phyloP scores from a whole-genome alignment of 2,888 invertebrate species.

The Orchesella flavescens region DNA sequence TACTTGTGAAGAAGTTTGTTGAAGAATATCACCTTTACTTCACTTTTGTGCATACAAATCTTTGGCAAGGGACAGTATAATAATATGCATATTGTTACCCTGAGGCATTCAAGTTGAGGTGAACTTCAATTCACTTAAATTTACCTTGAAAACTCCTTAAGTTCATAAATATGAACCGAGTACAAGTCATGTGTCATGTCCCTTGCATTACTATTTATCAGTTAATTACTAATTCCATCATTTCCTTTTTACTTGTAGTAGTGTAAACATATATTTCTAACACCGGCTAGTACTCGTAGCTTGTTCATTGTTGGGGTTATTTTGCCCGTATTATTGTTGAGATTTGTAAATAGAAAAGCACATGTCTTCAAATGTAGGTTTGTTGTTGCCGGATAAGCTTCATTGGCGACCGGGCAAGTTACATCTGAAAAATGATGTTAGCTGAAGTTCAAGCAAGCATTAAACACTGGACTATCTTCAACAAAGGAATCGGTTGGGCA shows the following conservation, averaged over 20 bases:
- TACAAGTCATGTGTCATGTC: neutral
- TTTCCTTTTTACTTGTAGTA: slow-evolving; percentile 30
- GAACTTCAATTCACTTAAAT: slow-evolving; percentile 56
- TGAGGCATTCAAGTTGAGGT: slow-evolving; percentile 22
- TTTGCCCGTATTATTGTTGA: neutral
- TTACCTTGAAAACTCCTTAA: slow-evolving; percentile 56
- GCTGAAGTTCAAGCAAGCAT: neutral
- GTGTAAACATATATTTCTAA: slow-evolving; percentile 23
- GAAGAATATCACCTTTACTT: neutral
- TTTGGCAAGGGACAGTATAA: neutral
- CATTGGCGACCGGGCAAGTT: slow-evolving; percentile 32
- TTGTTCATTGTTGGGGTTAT: neutral
- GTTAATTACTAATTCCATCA: slow-evolving; percentile 45
- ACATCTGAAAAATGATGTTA: slow-evolving; percentile 33
- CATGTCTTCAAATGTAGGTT: slow-evolving; percentile 58
- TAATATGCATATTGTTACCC: slow-evolving; percentile 7
- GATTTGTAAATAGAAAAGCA: slow-evolving; percentile 45
- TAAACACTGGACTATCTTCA: neutral
- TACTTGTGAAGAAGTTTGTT: too few relatives aligned
- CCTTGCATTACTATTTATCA: slow-evolving; percentile 6
- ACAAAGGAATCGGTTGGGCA: neutral
- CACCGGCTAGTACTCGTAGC: neutral
- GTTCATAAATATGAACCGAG: neutral
- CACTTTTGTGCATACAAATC: slow-evolving; percentile 8
- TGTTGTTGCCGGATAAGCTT: slow-evolving; percentile 45